Percentiles rank a stretch among this genome's conserved stretches.
Evolutionary conservation across 2,113 vertebrate genomes (phyloP).

Genomic region (Corythoichthys intestinalis): DNA sequence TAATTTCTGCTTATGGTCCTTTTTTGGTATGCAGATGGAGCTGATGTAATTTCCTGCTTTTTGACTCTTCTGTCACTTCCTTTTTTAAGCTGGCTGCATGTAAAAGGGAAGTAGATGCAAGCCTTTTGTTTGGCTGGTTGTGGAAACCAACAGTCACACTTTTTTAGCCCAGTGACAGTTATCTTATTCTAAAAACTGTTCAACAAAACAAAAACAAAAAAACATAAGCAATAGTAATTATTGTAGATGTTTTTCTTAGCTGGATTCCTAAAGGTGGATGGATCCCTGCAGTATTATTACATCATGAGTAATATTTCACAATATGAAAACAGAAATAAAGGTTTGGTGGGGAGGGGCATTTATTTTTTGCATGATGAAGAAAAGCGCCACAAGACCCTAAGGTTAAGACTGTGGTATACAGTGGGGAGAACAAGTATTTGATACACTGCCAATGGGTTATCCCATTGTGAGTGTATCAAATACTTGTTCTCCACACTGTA

Average conservation of each 20-base stretch:
- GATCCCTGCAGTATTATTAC: neutral
- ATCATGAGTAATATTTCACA: too few species aligned
- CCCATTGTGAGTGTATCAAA: too few species aligned
- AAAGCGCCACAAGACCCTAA: too few species aligned
- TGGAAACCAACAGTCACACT: slow-evolving; percentile 73
- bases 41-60: slow-evolving; percentile 68
- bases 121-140: slow-evolving; percentile 58
- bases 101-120: slow-evolving; percentile 54
- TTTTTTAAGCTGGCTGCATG: slow-evolving; percentile 48
- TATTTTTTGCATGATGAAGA: too few species aligned
- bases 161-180: neutral
- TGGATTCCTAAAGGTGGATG: neutral
- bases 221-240: neutral
- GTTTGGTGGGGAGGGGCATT: too few species aligned
- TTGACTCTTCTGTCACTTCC: slow-evolving; percentile 52
- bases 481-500: too few species aligned
- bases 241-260: neutral
- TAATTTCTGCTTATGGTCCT: slow-evolving; percentile 20
- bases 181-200: neutral
- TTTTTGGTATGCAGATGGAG: slow-evolving; percentile 32
- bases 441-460: too few species aligned
- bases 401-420: too few species aligned
- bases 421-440: too few species aligned
- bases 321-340: too few species aligned
- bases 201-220: neutral